These are phyloP conservation scores for Salvelinus namaycush DNA, from an alignment of 2,113 vertebrate species.

Conservation along the genomic window DNA sequence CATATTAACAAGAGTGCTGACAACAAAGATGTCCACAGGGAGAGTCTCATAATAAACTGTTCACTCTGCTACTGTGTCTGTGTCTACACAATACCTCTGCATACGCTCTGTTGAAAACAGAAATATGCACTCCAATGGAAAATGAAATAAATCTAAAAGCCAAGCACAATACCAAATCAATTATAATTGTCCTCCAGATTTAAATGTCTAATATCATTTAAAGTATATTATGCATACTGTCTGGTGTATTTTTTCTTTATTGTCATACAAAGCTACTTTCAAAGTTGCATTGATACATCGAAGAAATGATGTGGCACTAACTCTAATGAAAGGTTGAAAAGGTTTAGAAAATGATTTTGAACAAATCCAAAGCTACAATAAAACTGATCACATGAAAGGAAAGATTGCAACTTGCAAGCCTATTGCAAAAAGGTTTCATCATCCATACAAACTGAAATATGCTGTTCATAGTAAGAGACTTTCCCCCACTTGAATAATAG, in stretches of 20 bases:
- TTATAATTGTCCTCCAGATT: too few relatives aligned
- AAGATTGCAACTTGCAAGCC: constrained; percentile 31
- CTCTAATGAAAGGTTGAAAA: not conserved
- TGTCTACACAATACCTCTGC: too few relatives aligned
- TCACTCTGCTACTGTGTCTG: too few relatives aligned
- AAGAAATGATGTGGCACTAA: constrained; percentile 14
- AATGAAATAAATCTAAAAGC: too few relatives aligned
- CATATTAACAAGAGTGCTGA: too few relatives aligned
- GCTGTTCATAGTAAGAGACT: constrained; percentile 45
- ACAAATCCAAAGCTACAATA: constrained; percentile 42
- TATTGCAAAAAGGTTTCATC: constrained; percentile 66
- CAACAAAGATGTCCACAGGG: too few relatives aligned
- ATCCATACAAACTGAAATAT: constrained; percentile 55
- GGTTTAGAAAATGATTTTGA: not conserved
- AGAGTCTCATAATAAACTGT: too few relatives aligned
- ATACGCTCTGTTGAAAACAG: too few relatives aligned
- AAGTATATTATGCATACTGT: not conserved
- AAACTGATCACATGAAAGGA: constrained; percentile 51
- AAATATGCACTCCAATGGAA: too few relatives aligned
- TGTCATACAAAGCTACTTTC: not conserved
- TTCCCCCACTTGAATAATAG: constrained; percentile 48
- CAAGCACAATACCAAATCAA: too few relatives aligned
- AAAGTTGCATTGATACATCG: not conserved
- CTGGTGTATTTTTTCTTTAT: not conserved
- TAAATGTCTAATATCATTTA: too few relatives aligned